A percentile compares a stretch with the other conserved stretches of the same genome.
Conservation (phyloP, 1,140 invertebrate genomes). For the Hycleus cichorii region DNA sequence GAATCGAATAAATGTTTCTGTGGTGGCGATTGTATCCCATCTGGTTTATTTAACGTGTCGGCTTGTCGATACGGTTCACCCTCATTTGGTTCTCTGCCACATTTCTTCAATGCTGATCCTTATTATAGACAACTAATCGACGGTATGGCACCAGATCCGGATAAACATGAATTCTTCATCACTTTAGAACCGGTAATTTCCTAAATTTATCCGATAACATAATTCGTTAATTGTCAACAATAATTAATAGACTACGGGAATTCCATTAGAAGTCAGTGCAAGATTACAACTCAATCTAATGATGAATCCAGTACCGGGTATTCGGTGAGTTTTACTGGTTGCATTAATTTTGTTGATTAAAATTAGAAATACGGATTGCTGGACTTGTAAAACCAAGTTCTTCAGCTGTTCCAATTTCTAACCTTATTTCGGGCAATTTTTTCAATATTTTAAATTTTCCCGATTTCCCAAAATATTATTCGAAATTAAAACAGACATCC, state of each 20-base stretch:
- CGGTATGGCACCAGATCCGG: conserved; percentile 51
- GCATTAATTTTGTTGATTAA: neutral
- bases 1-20: conserved; percentile 64
- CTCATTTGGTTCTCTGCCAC: conserved; percentile 61
- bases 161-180: conserved; percentile 52
- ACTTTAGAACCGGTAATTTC: conserved; percentile 57
- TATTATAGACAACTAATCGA: conserved; percentile 45
- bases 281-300: conserved; percentile 67
- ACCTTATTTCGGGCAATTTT: no score
- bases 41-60: conserved; percentile 53
- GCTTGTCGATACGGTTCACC: conserved; percentile 54
- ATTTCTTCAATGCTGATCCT: conserved; percentile 59
- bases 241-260: conserved; percentile 52
- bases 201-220: neutral
- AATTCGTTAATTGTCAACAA: neutral
- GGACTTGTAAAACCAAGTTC: neutral
- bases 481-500: no score
- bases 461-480: no score
- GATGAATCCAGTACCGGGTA: conserved; percentile 50
- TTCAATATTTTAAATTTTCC: no score
- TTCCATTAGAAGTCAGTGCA: conserved; percentile 63
- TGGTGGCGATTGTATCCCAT: conserved; percentile 60
- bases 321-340: conserved; percentile 50
- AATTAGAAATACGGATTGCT: no score
- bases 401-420: no score